Evolutionary conservation across 2,797 vertebrate genomes (phyloP), one percentile per base, ranked within the genome.

Genomic region (Micropoecilia bifurca): DNA sequence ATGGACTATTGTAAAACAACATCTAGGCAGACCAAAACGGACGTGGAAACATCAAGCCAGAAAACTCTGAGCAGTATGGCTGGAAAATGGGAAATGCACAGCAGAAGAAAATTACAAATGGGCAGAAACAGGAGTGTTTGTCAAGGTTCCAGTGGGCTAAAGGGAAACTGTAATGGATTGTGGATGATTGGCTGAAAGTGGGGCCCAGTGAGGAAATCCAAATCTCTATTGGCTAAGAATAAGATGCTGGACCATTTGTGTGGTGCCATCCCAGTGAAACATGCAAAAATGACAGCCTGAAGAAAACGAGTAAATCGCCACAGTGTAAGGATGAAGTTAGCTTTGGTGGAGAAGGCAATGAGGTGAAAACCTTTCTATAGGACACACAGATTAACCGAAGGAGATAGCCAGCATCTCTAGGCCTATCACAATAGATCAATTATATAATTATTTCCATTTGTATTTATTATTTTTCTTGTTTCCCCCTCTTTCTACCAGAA

Each of bases 211-310:
- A 45, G n/a, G 68, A 45, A 71, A 16, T 71, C 68, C 68, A 71
- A 71, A 45, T 71, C 68, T 71, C 39, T n/a, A 45, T 71, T 71
- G 68, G 68, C 68, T 71, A 45, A 71, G 68, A 71, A 2, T 43
- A n/a, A 43, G 66, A 45, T 69, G 66, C 39, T 69, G 66, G 39
- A 45, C 25, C 68, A 45, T 25, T 41, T 41, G 20, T 43, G 10
- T 68, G 39, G 39, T 68, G 39, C 22, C 22, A 25, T 71, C 39
- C 13, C 41, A 71, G 45, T 45, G 41, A 45, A 45, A 71, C 68
- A 66, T 25, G 39, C 33, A 66, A 39, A 41, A 39, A 41, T 12
- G 20, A 13, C 63, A 22, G 61, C 33, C 33, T 66, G 61, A 39
- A 66, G 33, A 39, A 66, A 66, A 66, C 18, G 4, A 25, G 63